These are phyloP conservation scores for Poeciliopsis retropinna DNA, from an alignment of 2,113 vertebrate genomes.

Conservation along the genomic window DNA sequence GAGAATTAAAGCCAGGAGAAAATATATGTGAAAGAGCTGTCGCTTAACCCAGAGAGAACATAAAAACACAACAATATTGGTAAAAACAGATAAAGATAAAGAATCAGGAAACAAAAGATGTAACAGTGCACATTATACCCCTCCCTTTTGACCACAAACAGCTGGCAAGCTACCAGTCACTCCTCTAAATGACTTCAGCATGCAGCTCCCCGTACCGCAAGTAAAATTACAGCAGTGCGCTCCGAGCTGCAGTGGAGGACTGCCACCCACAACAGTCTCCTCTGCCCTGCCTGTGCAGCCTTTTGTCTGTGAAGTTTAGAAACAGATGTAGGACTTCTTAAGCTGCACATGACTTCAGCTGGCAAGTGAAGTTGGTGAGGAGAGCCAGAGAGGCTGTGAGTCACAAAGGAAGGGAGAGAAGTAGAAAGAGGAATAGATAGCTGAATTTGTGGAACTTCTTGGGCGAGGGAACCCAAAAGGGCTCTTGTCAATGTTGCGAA, in stretches of 20 bases:
- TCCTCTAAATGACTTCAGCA: constrained; percentile 86
- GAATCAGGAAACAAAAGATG: constrained; percentile 81
- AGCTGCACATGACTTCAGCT: constrained; percentile 64
- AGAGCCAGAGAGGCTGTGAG: constrained; percentile 43
- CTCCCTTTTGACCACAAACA: constrained; percentile 80
- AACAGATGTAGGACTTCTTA: constrained; percentile 80
- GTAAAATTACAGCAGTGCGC: constrained; percentile 81
- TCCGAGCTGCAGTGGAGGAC: constrained; percentile 81
- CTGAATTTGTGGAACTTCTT: constrained; percentile 78
- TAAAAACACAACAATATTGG: constrained; percentile 20
- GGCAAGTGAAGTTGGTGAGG: constrained; percentile 69
- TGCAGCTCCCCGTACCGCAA: constrained; percentile 79
- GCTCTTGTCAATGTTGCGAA: constrained; percentile 81
- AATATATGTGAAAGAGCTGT: neutral
- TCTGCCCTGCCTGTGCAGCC: constrained; percentile 62
- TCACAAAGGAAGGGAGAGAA: constrained; percentile 33
- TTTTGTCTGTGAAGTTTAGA: constrained; percentile 78
- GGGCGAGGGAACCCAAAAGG: constrained; percentile 76
- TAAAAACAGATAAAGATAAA: constrained; percentile 52
- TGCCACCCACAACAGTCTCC: constrained; percentile 80
- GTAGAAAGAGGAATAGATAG: constrained; percentile 51
- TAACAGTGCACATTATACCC: constrained; percentile 77
- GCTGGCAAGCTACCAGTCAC: constrained; percentile 78
- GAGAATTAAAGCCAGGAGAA: constrained; percentile 9
- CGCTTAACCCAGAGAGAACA: constrained; percentile 5